phyloP scores from a whole-genome alignment of 2,113 vertebrate species.

The Empidonax alnorum region DNA sequence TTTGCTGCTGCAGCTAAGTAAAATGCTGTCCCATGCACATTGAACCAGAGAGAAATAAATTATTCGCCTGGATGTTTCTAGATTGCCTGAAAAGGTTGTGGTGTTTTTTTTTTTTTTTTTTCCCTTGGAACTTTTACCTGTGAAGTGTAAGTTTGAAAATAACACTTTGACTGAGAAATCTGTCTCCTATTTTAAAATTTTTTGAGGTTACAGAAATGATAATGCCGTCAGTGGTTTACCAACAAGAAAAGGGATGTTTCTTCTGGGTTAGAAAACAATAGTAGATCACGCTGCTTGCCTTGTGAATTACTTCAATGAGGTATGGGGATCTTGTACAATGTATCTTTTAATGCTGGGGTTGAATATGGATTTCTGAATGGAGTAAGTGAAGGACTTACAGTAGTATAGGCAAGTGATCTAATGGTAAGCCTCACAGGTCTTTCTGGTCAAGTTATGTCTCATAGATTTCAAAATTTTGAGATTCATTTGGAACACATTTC shows the following conservation, averaged over 20 bases:
- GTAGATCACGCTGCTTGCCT: background rate
- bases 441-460: background rate
- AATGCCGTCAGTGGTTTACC: background rate
- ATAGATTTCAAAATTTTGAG: background rate
- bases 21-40: background rate
- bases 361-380: background rate
- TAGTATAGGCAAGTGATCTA: background rate
- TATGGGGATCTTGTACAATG: background rate
- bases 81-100: background rate
- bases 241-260: background rate
- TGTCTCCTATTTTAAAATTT: background rate
- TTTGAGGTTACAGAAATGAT: rapidly evolving
- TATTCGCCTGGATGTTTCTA: background rate
- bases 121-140: background rate
- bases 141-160: background rate
- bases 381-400: background rate
- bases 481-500: background rate
- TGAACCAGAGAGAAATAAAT: background rate
- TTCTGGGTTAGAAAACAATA: background rate
- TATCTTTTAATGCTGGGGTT: background rate
- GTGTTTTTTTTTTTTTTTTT: background rate
- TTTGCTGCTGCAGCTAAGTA: background rate
- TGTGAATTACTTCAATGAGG: background rate
- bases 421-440: background rate
- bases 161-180: background rate